A percentile compares a stretch with the other conserved stretches of the same genome.
Conservation (phyloP, 2,113 vertebrate genomes). For the Sinocyclocheilus rhinocerous region DNA sequence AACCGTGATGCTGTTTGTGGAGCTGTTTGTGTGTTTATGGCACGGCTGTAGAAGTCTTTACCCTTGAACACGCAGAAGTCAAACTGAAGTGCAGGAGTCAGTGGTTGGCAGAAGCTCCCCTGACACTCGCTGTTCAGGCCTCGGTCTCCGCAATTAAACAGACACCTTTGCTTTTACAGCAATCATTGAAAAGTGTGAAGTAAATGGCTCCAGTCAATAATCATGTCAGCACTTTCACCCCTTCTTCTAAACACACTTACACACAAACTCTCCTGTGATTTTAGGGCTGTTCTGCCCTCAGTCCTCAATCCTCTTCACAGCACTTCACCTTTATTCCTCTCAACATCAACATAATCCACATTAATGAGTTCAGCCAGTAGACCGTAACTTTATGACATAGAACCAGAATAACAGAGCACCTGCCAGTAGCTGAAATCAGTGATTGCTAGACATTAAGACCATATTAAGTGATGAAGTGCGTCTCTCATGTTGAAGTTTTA, state of each 20-base stretch:
- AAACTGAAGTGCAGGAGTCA: constrained; percentile 77
- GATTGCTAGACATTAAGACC: constrained; percentile 3
- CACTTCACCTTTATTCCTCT: constrained; percentile 69
- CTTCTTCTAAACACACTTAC: constrained; percentile 44
- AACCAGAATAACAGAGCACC: background rate
- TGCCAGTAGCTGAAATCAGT: background rate
- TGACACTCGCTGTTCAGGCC: constrained; percentile 76
- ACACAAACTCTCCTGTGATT: constrained; percentile 63
- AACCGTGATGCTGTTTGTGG: background rate
- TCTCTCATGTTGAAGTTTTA: background rate
- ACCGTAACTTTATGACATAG: background rate
- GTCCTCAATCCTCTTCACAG: background rate
- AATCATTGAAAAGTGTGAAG: constrained; percentile 85
- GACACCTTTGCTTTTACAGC: constrained; percentile 79
- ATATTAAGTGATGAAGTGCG: background rate
- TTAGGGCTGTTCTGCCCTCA: constrained; percentile 35
- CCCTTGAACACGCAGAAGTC: constrained; percentile 86
- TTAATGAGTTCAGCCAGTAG: constrained; percentile 77
- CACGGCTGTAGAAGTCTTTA: constrained; percentile 70
- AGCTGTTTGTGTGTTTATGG: background rate
- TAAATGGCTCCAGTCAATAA: constrained; percentile 84
- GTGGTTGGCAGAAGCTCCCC: constrained; percentile 76
- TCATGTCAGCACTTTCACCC: constrained; percentile 74
- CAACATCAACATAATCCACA: constrained; percentile 81
- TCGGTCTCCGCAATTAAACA: constrained; percentile 83